A percentile compares a stretch with the other conserved stretches of the same genome.
These are phyloP conservation scores for Diaperis boleti DNA, from an alignment of 2,888 invertebrate species.

Conservation along the genomic window DNA sequence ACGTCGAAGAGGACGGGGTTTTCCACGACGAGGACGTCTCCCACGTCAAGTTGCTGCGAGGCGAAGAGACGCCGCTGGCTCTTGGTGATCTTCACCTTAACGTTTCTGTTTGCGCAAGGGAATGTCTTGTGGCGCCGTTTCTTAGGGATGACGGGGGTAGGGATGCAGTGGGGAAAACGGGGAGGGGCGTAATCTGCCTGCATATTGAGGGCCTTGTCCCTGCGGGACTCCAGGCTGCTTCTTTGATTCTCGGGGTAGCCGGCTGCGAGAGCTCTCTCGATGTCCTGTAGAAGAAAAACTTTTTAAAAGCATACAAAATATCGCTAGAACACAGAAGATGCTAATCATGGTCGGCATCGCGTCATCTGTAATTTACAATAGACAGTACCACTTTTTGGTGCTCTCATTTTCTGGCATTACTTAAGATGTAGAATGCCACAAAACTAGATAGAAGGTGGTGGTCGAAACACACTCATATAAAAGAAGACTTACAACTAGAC, in stretches of 20 bases:
- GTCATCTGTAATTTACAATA: too few species aligned
- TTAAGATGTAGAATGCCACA: too few species aligned
- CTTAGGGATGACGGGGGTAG: neutral
- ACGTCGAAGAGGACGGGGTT: slow-evolving; percentile 77
- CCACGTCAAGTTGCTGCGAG: slow-evolving; percentile 74
- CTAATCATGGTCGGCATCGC: too few species aligned
- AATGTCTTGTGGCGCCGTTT: too few species aligned
- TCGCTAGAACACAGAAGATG: too few species aligned
- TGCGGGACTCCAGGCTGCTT: neutral
- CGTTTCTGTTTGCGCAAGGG: too few species aligned
- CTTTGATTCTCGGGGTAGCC: neutral
- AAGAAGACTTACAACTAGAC: slow-evolving; percentile 68
- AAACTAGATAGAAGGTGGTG: too few species aligned
- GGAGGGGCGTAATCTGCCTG: neutral
- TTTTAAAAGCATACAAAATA: too few species aligned
- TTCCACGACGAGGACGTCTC: slow-evolving; percentile 82
- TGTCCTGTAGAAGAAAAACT: neutral
- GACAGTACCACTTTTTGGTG: too few species aligned
- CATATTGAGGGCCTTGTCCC: neutral
- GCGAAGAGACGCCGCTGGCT: slow-evolving; percentile 80
- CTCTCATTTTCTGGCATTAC: too few species aligned
- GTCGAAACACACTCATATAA: too few species aligned
- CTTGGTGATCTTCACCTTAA: slow-evolving; percentile 68
- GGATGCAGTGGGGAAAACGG: neutral
- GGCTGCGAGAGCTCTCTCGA: slow-evolving; percentile 2